Percentiles rank a stretch among this genome's conserved stretches.
Conservation (phyloP, 2,797 vertebrate genomes). For the Enteromius argenteus region DNA sequence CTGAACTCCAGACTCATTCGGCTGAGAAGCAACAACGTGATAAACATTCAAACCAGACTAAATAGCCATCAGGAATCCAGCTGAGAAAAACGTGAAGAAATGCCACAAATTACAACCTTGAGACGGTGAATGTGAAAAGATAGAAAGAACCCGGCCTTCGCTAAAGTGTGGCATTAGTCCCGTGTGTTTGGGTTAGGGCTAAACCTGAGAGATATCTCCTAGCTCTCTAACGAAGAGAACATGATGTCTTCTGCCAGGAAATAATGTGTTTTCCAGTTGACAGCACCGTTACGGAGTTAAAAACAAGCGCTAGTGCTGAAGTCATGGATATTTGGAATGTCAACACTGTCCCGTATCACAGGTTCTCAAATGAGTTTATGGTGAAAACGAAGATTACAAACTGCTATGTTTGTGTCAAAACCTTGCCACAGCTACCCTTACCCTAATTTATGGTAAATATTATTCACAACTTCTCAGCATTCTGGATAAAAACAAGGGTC, state of each 20-base stretch:
- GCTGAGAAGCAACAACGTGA: background rate
- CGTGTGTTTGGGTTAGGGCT: conserved; percentile 32
- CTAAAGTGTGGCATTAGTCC: conserved; percentile 18
- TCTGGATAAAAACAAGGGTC: background rate
- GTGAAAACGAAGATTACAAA: conserved; percentile 10
- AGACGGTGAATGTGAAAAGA: conserved; percentile 39
- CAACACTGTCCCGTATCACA: conserved; percentile 24
- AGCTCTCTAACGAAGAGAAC: conserved; percentile 8
- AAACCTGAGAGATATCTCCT: conserved; percentile 10
- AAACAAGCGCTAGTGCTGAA: conserved; percentile 20
- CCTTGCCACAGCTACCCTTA: background rate
- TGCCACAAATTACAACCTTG: conserved; percentile 51
- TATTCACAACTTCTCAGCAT: background rate
- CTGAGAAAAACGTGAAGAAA: conserved; percentile 32
- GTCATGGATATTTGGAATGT: conserved; percentile 32
- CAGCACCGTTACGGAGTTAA: background rate
- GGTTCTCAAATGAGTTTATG: conserved; percentile 1
- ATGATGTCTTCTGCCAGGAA: conserved; percentile 21
- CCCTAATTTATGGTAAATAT: background rate
- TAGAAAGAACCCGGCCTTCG: conserved; percentile 39
- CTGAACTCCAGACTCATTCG: background rate
- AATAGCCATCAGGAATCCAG: conserved; percentile 41
- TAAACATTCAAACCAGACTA: conserved; percentile 49
- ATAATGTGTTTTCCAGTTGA: conserved; percentile 19
- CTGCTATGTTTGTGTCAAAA: conserved; percentile 18